Base-by-base conservation (phyloP, 2,113 vertebrate genomes). In the Dicentrarchus labrax region DNA sequence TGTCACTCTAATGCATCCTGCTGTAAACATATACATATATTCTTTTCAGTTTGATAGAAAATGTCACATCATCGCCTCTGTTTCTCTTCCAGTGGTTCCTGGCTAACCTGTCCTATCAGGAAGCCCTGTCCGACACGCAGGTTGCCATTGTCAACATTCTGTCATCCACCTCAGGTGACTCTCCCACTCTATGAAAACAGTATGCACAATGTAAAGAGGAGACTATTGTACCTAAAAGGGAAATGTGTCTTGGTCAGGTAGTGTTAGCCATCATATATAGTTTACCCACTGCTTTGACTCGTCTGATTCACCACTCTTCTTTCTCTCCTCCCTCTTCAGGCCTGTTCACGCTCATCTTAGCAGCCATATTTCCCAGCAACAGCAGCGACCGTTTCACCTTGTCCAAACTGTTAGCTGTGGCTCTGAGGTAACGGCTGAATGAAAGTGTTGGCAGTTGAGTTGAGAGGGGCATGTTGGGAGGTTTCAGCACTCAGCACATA, bases 31-130 rank as follows among this genome's bases (percentile, higher is more conserved):
- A 30, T 30, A 30, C 2, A 30, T 2, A 30, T 30, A 30, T 30
- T 30, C 30, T 30, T n/a, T n/a, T n/a, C n/a, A n/a, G n/a, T n/a
- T n/a, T n/a, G n/a, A n/a, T n/a, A n/a, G n/a, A n/a, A n/a, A n/a
- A n/a, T n/a, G n/a, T n/a, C 82, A 4, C 15, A 51, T 57, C 4
- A 2, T 22, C 9, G 48, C 1, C 4, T 66, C 16, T 93, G 76
- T 87, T 80, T 72, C 22, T 91, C 80, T 78, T 85, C 21, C 75
- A 99, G 98, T 99, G 97, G 98, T 99, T 99, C 92, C 95, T 99
- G 92, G 98, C 98, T 86, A 99, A 99, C 91, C 95, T 99, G 66
- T 98, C 98, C 12, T 99, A 98, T 88, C 98, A 99, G 91, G 98
- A 99, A 91, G 98, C 98, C 39, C 95, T 99, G 80, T 98, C 97